Conservation (phyloP, 1,140 invertebrate species). For the Tenebrio molitor region DNA sequence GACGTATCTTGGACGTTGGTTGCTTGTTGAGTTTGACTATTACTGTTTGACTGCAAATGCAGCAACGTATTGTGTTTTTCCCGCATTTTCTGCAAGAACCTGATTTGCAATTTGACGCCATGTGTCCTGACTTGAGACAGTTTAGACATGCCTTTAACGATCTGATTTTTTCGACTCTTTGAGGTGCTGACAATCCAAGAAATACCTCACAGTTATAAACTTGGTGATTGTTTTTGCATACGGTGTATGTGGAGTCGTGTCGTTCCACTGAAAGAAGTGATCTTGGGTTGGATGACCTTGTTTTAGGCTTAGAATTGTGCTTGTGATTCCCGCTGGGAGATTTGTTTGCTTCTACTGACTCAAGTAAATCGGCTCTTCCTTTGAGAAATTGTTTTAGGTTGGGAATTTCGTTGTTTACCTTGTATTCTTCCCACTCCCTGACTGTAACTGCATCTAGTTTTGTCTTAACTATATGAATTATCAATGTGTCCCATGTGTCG, state of each 20-base stretch:
- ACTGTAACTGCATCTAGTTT: conserved; percentile 37
- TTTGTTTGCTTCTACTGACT: too few relatives aligned
- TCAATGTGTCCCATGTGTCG: conserved; percentile 44
- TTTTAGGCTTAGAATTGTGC: too few relatives aligned
- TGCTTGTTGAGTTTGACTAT: too few relatives aligned
- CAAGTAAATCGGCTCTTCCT: too few relatives aligned
- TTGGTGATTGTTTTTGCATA: too few relatives aligned
- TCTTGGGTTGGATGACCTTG: too few relatives aligned
- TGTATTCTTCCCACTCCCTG: conserved; percentile 41
- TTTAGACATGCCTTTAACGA: conserved; percentile 49
- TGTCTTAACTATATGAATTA: conserved; percentile 35
- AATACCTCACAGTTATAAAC: conserved; percentile 34
- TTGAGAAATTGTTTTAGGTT: conserved; percentile 19
- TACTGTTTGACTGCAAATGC: too few relatives aligned
- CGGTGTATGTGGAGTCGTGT: too few relatives aligned
- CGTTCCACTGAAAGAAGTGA: too few relatives aligned
- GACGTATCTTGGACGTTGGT: too few relatives aligned
- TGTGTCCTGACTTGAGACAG: conserved; percentile 43
- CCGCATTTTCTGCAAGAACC: conserved; percentile 42
- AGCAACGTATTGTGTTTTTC: conserved; percentile 50
- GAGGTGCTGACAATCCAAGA: conserved; percentile 15
- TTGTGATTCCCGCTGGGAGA: too few relatives aligned
- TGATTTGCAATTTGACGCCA: conserved; percentile 49
- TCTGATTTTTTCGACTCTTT: conserved; percentile 4
- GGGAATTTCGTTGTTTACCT: not conserved